Conservation (phyloP, 2,888 invertebrate species). For the Meganola albula region DNA sequence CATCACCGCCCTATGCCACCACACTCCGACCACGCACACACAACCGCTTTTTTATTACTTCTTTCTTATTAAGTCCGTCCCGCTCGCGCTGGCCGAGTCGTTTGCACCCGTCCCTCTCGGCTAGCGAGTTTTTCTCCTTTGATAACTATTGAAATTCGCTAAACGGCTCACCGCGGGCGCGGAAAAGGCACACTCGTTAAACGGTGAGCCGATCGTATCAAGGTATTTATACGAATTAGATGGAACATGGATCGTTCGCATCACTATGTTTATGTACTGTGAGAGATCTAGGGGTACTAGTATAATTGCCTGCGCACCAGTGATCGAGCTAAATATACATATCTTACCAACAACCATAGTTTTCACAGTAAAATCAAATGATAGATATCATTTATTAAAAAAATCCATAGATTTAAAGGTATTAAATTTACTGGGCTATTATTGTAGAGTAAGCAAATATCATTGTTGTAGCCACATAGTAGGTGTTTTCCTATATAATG, state of each 20-base stretch:
- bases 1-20: slow-evolving; percentile 72
- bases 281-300: slow-evolving; percentile 39
- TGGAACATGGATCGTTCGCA: slow-evolving; percentile 53
- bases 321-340: no score
- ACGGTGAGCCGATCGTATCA: slow-evolving; percentile 71
- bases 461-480: no score
- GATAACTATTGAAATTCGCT: slow-evolving; percentile 78
- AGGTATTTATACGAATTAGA: slow-evolving; percentile 70
- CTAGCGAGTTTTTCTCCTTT: slow-evolving; percentile 71
- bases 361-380: no score
- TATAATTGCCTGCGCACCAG: no score
- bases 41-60: slow-evolving; percentile 75
- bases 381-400: no score
- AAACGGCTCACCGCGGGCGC: slow-evolving; percentile 74
- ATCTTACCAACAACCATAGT: no score
- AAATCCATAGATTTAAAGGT: no score
- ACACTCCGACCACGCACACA: slow-evolving; percentile 73
- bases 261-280: slow-evolving; percentile 64
- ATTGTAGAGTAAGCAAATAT: no score
- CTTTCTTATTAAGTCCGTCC: slow-evolving; percentile 69
- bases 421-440: no score
- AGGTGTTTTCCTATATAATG: no score
- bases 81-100: slow-evolving; percentile 50
- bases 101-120: slow-evolving; percentile 53
- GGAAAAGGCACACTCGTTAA: slow-evolving; percentile 76